Conservation (phyloP, 2,888 invertebrate species). For the Macrosiphum euphorbiae region DNA sequence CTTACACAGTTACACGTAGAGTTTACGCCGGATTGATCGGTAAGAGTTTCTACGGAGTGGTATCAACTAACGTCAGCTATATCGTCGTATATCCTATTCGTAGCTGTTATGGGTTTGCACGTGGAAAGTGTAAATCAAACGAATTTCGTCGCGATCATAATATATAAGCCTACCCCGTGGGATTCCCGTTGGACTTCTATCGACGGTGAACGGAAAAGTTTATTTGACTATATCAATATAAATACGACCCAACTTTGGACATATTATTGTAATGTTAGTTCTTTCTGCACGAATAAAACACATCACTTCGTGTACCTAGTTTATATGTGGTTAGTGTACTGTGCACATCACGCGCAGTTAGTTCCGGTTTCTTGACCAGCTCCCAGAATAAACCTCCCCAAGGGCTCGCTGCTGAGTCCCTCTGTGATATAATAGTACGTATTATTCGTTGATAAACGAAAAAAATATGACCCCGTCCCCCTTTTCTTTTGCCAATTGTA, state of each 20-base stretch:
- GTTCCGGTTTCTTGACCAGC: neutral
- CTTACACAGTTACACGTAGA: neutral
- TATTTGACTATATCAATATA: neutral
- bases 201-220: neutral
- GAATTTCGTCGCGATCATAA: neutral
- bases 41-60: neutral
- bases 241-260: neutral
- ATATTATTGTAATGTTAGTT: neutral
- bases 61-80: neutral
- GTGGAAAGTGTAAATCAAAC: neutral
- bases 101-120: neutral
- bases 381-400: neutral
- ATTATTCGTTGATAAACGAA: neutral
- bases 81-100: neutral
- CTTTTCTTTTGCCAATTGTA: too few species aligned
- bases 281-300: neutral
- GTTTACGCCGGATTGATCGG: neutral
- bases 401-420: neutral
- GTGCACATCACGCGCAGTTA: neutral
- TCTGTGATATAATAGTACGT: neutral
- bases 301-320: neutral
- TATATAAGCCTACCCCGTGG: neutral
- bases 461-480: neutral
- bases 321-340: neutral
- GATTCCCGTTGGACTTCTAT: neutral